Conservation (phyloP, 2,113 vertebrate genomes). For the Pteruthius melanotis region DNA sequence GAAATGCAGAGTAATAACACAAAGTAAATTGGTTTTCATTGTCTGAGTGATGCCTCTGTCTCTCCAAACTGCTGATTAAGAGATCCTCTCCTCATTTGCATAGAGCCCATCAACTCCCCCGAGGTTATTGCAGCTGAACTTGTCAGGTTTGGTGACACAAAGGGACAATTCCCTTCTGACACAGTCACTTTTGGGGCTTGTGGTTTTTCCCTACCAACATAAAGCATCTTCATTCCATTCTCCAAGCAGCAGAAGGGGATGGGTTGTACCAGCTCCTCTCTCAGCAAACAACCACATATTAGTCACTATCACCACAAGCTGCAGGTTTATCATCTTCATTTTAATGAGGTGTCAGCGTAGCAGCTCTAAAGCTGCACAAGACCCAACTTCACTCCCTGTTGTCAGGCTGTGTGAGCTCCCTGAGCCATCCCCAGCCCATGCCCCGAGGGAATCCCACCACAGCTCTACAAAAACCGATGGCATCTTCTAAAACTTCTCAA, state of each 20-base stretch:
- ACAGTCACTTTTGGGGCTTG: not conserved
- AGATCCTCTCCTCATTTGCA: not conserved
- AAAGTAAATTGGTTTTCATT: not conserved
- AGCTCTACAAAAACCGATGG: not conserved
- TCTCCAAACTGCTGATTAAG: constrained; percentile 27
- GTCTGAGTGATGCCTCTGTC: not conserved
- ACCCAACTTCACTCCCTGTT: not conserved
- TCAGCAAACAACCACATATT: not conserved
- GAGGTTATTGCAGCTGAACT: not conserved
- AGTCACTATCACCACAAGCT: not conserved
- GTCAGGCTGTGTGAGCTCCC: not conserved
- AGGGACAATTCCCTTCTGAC: not conserved
- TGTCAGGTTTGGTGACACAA: not conserved
- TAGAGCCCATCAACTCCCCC: not conserved
- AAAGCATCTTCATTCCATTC: not conserved
- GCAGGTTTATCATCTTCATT: not conserved
- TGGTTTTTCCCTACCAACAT: not conserved
- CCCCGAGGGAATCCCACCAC: not conserved
- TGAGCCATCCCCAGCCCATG: fast-evolving
- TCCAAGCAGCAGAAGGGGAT: not conserved
- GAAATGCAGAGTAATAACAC: not conserved
- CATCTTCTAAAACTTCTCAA: too few relatives aligned
- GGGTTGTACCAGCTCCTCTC: not conserved
- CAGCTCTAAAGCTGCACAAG: not conserved
- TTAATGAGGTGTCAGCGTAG: not conserved